Evolutionary conservation across 2,888 invertebrate species (phyloP), one percentile per base, ranked within the genome.

Genomic region (Megaustenia siamemsis): DNA sequence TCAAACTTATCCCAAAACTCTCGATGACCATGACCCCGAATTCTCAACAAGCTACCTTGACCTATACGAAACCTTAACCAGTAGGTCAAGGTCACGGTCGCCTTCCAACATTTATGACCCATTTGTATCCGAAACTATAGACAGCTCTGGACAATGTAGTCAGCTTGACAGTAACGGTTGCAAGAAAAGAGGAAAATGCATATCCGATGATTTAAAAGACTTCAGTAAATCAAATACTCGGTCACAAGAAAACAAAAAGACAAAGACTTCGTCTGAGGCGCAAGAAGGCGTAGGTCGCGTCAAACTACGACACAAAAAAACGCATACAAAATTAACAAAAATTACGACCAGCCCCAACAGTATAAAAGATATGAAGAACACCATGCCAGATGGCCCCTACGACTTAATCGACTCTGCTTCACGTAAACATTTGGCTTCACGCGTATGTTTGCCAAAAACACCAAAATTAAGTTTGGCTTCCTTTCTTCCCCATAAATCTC

Each of bases 101-200:
- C 83, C 77, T 5, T 83, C 83, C 8, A 83, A 83, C 49, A 43
- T 83, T 40, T 83, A 83, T 32, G 53, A 83, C 32, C 77, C 83
- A 2, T 10, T 83, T 4, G 21, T 38, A 6, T 68, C 77, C 40
- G 82, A 82, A 6, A 15, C 1, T 0, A 21, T 24, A 6, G 21
- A 4, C 18, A 32, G 32, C 21, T 40, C 75, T 69, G 56, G 32
- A 53, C 43, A 40, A 43, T 8, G 10, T 45, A 45, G n/a, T 28
- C 4, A 43, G 45, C 28, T n/a, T 4, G 24, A 40, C 24, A 38
- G 38, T 35, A 66, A 56, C 24, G 56, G n/a, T 0, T 24, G 56
- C 5, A 21, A 21, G 5, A 56, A 32, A 24, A 40, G 21, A 24
- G 38, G 3, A 40, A 6, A 4, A 24, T n/a, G 38, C 1, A 69